phyloP scores from a whole-genome alignment of 2,113 vertebrate species.

The Cervus canadensis region DNA sequence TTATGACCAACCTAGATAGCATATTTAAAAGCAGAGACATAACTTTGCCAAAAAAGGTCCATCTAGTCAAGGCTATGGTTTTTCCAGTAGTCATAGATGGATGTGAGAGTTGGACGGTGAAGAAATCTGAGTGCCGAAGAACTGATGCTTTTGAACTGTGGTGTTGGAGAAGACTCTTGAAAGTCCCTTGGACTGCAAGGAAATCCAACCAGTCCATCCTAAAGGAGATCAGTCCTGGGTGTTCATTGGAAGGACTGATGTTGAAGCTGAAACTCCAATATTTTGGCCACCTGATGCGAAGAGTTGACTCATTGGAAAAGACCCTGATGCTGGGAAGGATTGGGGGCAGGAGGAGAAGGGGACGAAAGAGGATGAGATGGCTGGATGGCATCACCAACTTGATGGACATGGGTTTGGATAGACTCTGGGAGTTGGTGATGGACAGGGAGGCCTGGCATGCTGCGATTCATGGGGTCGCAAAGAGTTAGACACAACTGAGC shows the following conservation, averaged over 20 bases:
- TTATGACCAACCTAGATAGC: not conserved
- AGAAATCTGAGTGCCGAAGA: not conserved
- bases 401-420: not conserved
- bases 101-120: not conserved
- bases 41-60: not conserved
- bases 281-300: not conserved
- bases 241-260: not conserved
- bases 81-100: not conserved
- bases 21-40: not conserved
- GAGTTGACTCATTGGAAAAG: not conserved
- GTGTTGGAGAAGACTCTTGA: not conserved
- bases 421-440: not conserved
- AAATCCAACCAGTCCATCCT: not conserved
- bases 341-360: not conserved
- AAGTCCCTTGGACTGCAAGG: not conserved
- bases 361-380: not conserved
- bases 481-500: not conserved
- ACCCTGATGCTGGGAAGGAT: not conserved
- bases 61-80: not conserved
- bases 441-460: not conserved
- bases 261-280: not conserved
- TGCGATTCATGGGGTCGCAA: fast-evolving
- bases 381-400: not conserved
- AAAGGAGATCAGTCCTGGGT: not conserved
- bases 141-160: not conserved